Percentiles rank a stretch among this genome's conserved stretches.
Conservation (phyloP, 2,113 vertebrate species). For the Tetraodon nigroviridis region DNA sequence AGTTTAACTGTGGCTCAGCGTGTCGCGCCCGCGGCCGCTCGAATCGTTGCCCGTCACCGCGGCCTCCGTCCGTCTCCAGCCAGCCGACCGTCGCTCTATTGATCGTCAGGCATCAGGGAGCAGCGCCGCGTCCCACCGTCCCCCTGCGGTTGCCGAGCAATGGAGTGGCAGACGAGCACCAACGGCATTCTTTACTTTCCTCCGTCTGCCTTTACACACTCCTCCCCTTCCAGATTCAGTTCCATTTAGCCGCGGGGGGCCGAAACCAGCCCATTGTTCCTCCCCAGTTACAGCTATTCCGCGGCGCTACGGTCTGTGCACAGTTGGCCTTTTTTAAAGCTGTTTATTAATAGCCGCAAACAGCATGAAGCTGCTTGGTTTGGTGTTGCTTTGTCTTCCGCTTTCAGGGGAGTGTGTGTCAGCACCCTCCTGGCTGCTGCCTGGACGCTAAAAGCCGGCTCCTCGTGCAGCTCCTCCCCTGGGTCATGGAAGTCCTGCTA, state of each 20-base stretch:
- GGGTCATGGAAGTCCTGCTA: slow-evolving; percentile 43
- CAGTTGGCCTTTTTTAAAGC: not conserved
- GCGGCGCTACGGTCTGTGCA: not conserved
- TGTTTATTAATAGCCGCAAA: slow-evolving; percentile 6
- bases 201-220: slow-evolving; percentile 35
- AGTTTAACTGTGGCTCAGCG: slow-evolving; percentile 31
- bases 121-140: slow-evolving; percentile 48
- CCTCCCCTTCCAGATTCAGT: slow-evolving; percentile 3
- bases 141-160: slow-evolving; percentile 44
- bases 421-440: not conserved
- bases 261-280: slow-evolving; percentile 48
- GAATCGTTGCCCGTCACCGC: slow-evolving; percentile 47
- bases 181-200: slow-evolving; percentile 26
- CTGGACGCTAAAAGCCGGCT: slow-evolving; percentile 19
- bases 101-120: slow-evolving; percentile 43
- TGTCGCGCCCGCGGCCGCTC: slow-evolving; percentile 13
- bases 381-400: no score
- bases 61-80: slow-evolving; percentile 28
- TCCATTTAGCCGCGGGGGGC: slow-evolving; percentile 17
- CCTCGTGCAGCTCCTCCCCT: slow-evolving; percentile 18
- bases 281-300: slow-evolving; percentile 36
- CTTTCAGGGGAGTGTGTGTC: no score
- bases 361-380: not conserved
- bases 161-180: slow-evolving; percentile 30
- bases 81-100: slow-evolving; percentile 33